Evolutionary conservation across 2,113 vertebrate species (phyloP).

Genomic region (Loxodonta africana): DNA sequence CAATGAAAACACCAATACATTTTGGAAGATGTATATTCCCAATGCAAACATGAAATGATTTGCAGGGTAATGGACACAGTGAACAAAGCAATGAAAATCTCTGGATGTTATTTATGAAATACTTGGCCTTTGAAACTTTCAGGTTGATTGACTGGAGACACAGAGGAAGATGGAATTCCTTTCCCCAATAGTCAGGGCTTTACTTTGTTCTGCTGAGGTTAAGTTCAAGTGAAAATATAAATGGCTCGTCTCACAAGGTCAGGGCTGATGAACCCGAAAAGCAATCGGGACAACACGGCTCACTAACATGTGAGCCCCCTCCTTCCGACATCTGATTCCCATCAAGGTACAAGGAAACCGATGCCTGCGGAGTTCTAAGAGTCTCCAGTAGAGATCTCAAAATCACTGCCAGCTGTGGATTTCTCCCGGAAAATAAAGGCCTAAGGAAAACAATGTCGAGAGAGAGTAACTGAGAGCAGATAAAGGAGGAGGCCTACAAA

Average conservation of each 20-base stretch:
- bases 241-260: conserved; percentile 20
- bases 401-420: background rate
- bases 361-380: background rate
- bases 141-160: conserved; percentile 31
- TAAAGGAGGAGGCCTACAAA: background rate
- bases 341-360: conserved; percentile 44
- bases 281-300: background rate
- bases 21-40: conserved; percentile 22
- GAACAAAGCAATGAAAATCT: no score
- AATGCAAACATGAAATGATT: conserved; percentile 31
- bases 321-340: conserved; percentile 58
- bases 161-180: conserved; percentile 43
- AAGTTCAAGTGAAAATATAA: conserved; percentile 51
- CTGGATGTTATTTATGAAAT: conserved; percentile 45
- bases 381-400: conserved; percentile 14
- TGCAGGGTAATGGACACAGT: background rate
- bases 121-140: conserved; percentile 29
- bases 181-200: background rate
- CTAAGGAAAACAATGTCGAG: conserved; percentile 8
- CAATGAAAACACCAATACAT: conserved; percentile 32
- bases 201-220: conserved; percentile 53
- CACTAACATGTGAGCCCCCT: background rate
- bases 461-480: background rate
- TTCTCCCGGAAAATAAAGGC: conserved; percentile 27
- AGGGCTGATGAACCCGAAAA: conserved; percentile 42